These are phyloP conservation scores for Gobius niger DNA, from an alignment of 2,113 vertebrate species.

Conservation along the genomic window DNA sequence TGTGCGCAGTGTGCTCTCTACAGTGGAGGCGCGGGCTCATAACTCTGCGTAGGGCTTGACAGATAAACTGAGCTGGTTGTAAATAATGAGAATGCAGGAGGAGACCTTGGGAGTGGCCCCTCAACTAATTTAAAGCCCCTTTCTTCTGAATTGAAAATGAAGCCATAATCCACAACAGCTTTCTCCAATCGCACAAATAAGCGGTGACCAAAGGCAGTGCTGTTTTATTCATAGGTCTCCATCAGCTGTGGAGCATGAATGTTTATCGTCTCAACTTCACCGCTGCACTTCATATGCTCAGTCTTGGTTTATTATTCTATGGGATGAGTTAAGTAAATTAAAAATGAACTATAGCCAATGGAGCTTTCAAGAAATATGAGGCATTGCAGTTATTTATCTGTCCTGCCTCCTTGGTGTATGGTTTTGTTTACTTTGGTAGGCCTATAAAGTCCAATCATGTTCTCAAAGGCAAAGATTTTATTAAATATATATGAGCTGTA, in stretches of 20 bases:
- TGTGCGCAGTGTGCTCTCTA: conserved; percentile 48
- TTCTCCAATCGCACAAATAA: conserved; percentile 54
- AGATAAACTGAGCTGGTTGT: conserved; percentile 66
- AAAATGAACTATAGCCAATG: conserved; percentile 11
- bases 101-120: conserved; percentile 68
- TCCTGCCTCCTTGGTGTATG: too few relatives aligned
- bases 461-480: too few relatives aligned
- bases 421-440: too few relatives aligned
- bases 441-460: too few relatives aligned
- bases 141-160: conserved; percentile 65
- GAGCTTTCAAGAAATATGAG: conserved; percentile 10
- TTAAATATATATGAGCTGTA: too few relatives aligned
- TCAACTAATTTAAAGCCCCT: conserved; percentile 61
- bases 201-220: conserved; percentile 18
- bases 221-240: conserved; percentile 3
- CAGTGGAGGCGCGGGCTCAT: conserved; percentile 33
- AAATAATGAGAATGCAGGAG: conserved; percentile 62
- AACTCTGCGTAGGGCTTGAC: conserved; percentile 64
- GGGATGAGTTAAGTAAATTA: neutral
- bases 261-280: conserved; percentile 1
- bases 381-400: too few relatives aligned
- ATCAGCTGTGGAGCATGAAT: neutral
- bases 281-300: neutral
- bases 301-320: neutral
- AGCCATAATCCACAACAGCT: conserved; percentile 53